phyloP scores from a whole-genome alignment of 2,797 vertebrate species.

The Coluber constrictor region DNA sequence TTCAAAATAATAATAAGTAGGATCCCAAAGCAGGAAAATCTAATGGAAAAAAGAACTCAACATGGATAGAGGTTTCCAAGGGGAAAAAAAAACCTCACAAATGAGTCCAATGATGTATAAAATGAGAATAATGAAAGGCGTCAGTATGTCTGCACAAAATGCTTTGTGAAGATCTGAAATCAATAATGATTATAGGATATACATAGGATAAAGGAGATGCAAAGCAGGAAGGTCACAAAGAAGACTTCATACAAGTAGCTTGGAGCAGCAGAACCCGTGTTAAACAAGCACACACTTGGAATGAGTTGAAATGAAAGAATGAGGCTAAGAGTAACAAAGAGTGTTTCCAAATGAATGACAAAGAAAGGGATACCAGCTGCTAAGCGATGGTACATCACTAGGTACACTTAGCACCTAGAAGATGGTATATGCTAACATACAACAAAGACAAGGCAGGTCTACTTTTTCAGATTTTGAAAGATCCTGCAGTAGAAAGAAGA shows the following conservation, averaged over 20 bases:
- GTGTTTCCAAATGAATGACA: neutral
- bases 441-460: neutral
- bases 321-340: neutral
- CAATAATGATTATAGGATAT: neutral
- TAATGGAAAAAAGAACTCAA: neutral
- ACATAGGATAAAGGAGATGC: neutral
- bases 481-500: neutral
- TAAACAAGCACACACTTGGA: neutral
- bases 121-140: neutral
- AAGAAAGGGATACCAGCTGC: neutral
- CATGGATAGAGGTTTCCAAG: neutral
- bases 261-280: neutral
- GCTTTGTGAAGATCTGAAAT: neutral
- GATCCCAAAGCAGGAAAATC: neutral
- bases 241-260: neutral
- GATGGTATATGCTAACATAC: neutral
- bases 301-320: neutral
- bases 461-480: neutral
- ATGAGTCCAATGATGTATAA: neutral
- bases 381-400: neutral
- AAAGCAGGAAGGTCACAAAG: neutral
- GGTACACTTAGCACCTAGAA: neutral
- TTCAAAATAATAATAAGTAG: neutral
- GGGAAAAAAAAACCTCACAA: neutral
- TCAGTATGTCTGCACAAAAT: neutral